Evolutionary conservation across 2,797 vertebrate species (phyloP).

Genomic region (Pterois miles): DNA sequence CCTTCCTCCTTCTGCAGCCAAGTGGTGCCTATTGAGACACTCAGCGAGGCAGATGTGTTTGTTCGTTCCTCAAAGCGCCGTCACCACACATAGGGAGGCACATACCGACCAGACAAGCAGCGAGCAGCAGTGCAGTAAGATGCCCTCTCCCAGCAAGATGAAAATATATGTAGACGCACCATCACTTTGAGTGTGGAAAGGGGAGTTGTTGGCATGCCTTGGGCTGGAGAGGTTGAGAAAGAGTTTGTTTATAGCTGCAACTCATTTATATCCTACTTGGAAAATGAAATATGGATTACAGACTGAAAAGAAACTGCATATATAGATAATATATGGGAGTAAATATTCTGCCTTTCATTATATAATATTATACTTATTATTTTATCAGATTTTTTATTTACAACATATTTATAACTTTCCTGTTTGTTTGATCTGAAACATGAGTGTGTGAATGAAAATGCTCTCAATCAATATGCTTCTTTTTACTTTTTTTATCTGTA

Average conservation of each 20-base stretch:
- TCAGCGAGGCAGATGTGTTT: constrained; percentile 51
- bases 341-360: too few relatives aligned
- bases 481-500: not conserved
- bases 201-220: not conserved
- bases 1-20: constrained; percentile 49
- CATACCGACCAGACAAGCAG: constrained; percentile 22
- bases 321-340: too few relatives aligned
- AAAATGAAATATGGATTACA: too few relatives aligned
- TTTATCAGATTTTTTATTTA: too few relatives aligned
- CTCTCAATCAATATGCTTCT: not conserved
- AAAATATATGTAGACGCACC: not conserved
- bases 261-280: too few relatives aligned
- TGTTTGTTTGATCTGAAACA: not conserved
- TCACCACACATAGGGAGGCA: constrained; percentile 28
- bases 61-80: constrained; percentile 48
- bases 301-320: too few relatives aligned
- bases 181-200: not conserved
- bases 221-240: not conserved
- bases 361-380: too few relatives aligned
- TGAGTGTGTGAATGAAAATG: not conserved
- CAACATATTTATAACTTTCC: too few relatives aligned
- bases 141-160: not conserved
- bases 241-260: not conserved
- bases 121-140: constrained; percentile 5
- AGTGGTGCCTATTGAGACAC: constrained; percentile 38